Percentiles rank a stretch among this genome's conserved stretches.
Conservation (phyloP, 2,797 vertebrate genomes). For the Gobionotothen gibberifrons region DNA sequence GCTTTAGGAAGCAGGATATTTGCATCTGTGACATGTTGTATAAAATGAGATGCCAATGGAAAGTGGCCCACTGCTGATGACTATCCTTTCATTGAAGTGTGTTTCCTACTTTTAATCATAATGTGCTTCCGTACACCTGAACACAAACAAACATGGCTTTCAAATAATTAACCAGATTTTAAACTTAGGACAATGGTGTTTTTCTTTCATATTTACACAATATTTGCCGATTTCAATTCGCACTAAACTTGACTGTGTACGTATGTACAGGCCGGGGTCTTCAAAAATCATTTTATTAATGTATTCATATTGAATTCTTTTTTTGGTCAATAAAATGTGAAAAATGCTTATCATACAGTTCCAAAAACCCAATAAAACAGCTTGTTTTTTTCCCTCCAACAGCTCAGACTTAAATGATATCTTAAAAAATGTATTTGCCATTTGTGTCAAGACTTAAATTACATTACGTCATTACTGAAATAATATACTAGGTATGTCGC, state of each 20-base stretch:
- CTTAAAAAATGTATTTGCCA: too few species aligned
- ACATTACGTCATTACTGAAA: not conserved
- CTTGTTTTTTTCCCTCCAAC: too few species aligned
- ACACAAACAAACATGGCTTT: not conserved
- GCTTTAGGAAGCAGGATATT: not conserved
- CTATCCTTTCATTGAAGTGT: not conserved
- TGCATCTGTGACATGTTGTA: not conserved
- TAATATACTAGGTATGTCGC: too few species aligned
- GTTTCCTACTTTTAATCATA: conserved; percentile 4
- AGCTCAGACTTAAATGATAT: too few species aligned
- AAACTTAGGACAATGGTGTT: not conserved
- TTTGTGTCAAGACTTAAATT: not conserved
- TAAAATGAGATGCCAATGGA: not conserved
- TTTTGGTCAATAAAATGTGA: too few species aligned
- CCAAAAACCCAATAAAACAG: too few species aligned
- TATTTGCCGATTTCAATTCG: not conserved
- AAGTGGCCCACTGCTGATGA: not conserved
- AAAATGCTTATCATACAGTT: too few species aligned
- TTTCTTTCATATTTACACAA: not conserved
- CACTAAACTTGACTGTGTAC: not conserved
- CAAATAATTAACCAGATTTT: not conserved
- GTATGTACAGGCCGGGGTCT: not conserved
- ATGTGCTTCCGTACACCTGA: conserved; percentile 16
- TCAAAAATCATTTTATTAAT: not conserved
- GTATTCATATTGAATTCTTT: not conserved